These are phyloP conservation scores for Enteromius fasciolatus DNA, from an alignment of 2,797 vertebrate genomes.

Conservation along the genomic window DNA sequence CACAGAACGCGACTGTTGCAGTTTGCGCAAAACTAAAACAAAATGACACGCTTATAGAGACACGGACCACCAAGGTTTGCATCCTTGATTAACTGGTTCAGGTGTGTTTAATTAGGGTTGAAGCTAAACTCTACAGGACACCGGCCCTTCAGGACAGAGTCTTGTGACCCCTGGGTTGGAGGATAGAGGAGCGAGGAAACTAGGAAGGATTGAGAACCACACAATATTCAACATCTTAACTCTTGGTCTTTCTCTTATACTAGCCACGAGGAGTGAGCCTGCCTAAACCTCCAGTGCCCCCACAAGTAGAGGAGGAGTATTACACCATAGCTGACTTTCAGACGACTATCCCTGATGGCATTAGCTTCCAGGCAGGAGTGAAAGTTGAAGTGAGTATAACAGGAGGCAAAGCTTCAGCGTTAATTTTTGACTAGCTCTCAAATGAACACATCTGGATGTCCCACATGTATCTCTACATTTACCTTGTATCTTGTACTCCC, in stretches of 20 bases:
- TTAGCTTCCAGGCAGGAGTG: conserved; percentile 95
- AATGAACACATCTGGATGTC: neutral
- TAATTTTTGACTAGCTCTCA: neutral
- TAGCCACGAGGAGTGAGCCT: conserved; percentile 93
- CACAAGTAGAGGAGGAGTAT: conserved; percentile 96
- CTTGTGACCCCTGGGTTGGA: neutral
- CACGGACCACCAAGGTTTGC: no score
- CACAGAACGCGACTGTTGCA: no score
- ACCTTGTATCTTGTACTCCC: neutral
- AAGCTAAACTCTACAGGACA: no score
- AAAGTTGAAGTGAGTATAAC: conserved; percentile 90
- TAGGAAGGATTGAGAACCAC: neutral
- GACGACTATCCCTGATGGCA: conserved; percentile 96
- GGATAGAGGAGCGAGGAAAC: neutral
- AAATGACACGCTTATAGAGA: no score
- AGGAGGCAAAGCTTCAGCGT: neutral
- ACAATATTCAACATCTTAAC: neutral
- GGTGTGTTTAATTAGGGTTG: no score
- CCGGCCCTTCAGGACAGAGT: no score
- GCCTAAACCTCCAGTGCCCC: conserved; percentile 92
- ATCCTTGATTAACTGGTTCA: no score
- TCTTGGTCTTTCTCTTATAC: neutral
- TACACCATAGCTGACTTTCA: conserved; percentile 99
- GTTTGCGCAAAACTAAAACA: no score
- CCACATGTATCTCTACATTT: neutral